Evolutionary conservation across 2,113 vertebrate genomes (phyloP).

Genomic region (Vanacampus margaritifer): DNA sequence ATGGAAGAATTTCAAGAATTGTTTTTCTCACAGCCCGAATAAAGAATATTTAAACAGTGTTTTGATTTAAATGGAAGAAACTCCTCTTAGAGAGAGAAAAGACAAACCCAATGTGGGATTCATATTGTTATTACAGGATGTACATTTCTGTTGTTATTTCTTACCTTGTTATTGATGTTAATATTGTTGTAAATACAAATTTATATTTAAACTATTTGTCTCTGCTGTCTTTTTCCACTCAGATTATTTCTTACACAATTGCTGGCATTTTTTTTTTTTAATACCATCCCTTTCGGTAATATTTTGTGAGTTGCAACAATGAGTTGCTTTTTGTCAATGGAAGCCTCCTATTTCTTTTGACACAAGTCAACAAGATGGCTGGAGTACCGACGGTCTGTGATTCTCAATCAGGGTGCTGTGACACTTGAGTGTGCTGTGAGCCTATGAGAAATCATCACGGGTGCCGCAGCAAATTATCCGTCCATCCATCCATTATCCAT

Average conservation of each 20-base stretch:
- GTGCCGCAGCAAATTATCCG: no score
- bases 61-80: constrained; percentile 1
- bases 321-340: not conserved
- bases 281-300: not conserved
- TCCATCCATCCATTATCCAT: no score
- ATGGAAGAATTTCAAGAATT: constrained; percentile 20
- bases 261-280: not conserved
- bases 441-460: no score
- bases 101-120: constrained; percentile 50
- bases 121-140: constrained; percentile 73
- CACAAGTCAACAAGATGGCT: not conserved
- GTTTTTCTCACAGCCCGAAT: constrained; percentile 24
- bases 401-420: not conserved
- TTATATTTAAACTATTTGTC: constrained; percentile 89
- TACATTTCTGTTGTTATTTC: constrained; percentile 79
- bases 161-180: constrained; percentile 83
- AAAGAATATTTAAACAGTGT: constrained; percentile 28
- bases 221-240: constrained; percentile 15
- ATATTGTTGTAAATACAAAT: constrained; percentile 98
- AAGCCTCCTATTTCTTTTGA: not conserved
- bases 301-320: not conserved
- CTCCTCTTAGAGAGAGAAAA: constrained; percentile 47
- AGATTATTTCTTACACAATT: no score
- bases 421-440: not conserved
- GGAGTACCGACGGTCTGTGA: not conserved